These are phyloP conservation scores for Arrhopalites spinosus DNA, from an alignment of 2,888 invertebrate species.

Conservation along the genomic window DNA sequence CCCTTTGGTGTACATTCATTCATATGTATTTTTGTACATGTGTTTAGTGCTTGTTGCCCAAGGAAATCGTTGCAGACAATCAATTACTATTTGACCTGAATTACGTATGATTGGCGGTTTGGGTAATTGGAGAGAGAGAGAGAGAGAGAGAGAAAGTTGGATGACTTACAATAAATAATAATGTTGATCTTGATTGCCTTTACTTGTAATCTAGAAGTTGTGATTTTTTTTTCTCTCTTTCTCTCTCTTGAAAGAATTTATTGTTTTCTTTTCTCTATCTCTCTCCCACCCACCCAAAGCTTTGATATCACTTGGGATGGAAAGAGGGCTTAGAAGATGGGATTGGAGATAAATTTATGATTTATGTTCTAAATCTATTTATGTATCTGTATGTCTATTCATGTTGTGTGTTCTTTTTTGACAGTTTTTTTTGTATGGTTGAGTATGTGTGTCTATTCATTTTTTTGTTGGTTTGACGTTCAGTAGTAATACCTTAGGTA, in stretches of 20 bases:
- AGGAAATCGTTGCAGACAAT: background rate
- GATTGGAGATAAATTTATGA: background rate
- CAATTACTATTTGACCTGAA: slow-evolving; percentile 25
- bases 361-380: background rate
- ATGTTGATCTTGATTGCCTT: slow-evolving; percentile 16
- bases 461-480: no score
- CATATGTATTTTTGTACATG: no score
- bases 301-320: background rate
- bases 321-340: background rate
- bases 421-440: background rate
- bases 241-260: no score
- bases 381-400: slow-evolving; percentile 5
- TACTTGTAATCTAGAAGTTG: background rate
- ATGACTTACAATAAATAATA: background rate
- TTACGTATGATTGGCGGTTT: slow-evolving; percentile 9
- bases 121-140: slow-evolving; percentile 7
- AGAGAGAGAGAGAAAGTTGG: background rate
- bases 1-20: background rate
- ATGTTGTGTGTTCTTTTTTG: background rate
- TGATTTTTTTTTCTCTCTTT: no score
- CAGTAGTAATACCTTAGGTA: no score
- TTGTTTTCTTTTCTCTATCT: slow-evolving; percentile 1
- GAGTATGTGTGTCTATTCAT: no score
- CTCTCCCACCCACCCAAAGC: background rate
- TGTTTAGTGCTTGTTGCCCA: background rate